Conservation (phyloP, 2,797 vertebrate genomes). For the Mastacembelus armatus region DNA sequence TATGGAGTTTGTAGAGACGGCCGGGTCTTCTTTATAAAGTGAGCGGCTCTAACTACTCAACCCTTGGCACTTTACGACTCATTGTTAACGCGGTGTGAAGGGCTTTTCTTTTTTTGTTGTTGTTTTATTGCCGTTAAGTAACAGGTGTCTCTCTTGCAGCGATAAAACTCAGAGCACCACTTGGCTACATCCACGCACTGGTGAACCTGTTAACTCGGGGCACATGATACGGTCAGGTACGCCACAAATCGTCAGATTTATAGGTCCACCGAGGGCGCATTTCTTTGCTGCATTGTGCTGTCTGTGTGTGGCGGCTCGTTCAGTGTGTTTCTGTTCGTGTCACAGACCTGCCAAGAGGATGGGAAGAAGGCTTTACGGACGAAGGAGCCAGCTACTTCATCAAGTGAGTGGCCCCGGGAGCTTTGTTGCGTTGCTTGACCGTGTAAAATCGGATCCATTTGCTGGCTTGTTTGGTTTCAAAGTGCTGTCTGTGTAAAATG, state of each 20-base stretch:
- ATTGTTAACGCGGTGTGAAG: background rate
- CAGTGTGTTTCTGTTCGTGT: slow-evolving; percentile 41
- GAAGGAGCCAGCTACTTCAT: slow-evolving; percentile 99
- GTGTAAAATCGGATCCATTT: slow-evolving; percentile 14
- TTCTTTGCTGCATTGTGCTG: slow-evolving; percentile 50
- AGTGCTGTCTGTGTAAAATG: slow-evolving; percentile 3
- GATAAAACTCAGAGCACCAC: slow-evolving; percentile 91
- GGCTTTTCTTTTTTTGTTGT: no score
- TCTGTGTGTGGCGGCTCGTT: slow-evolving; percentile 38
- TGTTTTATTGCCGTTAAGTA: slow-evolving; percentile 74
- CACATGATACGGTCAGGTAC: slow-evolving; percentile 99
- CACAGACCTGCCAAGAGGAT: slow-evolving; percentile 94
- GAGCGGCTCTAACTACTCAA: slow-evolving; percentile 62
- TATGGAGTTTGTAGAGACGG: slow-evolving; percentile 96
- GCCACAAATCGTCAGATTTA: slow-evolving; percentile 33
- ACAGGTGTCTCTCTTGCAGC: slow-evolving; percentile 93
- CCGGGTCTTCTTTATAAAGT: slow-evolving; percentile 97
- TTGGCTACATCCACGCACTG: slow-evolving; percentile 96
- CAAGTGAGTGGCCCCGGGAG: slow-evolving; percentile 89
- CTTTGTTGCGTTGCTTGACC: slow-evolving; percentile 35
- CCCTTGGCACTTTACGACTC: background rate
- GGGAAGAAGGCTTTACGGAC: slow-evolving; percentile 98
- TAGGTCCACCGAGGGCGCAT: background rate
- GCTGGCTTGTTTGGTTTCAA: slow-evolving; percentile 3
- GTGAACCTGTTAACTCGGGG: slow-evolving; percentile 97